Evolutionary conservation across 2,113 vertebrate species (phyloP), one percentile per base, ranked within the genome.

Genomic region (Polypterus bichir): DNA sequence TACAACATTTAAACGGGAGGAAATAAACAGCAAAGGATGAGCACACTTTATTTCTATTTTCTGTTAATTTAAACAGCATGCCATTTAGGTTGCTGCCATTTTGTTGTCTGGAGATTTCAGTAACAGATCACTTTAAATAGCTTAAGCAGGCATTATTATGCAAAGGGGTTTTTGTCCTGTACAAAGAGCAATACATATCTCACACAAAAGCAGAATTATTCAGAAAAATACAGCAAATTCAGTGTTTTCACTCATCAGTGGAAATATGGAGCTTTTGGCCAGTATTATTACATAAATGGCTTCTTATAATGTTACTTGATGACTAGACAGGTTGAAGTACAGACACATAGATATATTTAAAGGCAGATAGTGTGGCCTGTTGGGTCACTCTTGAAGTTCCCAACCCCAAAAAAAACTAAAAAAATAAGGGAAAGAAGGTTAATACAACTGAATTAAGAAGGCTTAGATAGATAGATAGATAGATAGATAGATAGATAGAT

Each of bases 131-230:
- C 73, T 51, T 51, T 8, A 67, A 77, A 73, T 78, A 81, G 84
- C 71, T 77, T 74, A 74, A 84, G 83, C 76, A 73, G 76, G 83
- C 76, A 87, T 92, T 92, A 78, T 92, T 76, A 91, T 91, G 90
- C 87, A 89, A 90, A 69, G 63, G 78, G 69, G 74, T 78, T 77
- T 79, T 27, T 27, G 27, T 62, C 63, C 54, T 69, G 66, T 76
- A 90, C 85, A 88, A 87, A 86, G 81, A 83, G 79, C 78, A 65
- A 74, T 80, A 81, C 82, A 81, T 79, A 82, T 83, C 86, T 88
- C 49, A 3, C 70, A 87, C 80, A 88, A 86, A 84, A 81, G 79
- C 62, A 72, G 82, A 77, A 84, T 86, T 85, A 81, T 88, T 85
- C 67, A 81, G 70, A 66, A 76, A 75, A 72, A 70, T 69, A 78